Evolutionary conservation across 2,888 invertebrate genomes (phyloP), one percentile per base, ranked within the genome.

Genomic region (Petrolisthes manimaculis): DNA sequence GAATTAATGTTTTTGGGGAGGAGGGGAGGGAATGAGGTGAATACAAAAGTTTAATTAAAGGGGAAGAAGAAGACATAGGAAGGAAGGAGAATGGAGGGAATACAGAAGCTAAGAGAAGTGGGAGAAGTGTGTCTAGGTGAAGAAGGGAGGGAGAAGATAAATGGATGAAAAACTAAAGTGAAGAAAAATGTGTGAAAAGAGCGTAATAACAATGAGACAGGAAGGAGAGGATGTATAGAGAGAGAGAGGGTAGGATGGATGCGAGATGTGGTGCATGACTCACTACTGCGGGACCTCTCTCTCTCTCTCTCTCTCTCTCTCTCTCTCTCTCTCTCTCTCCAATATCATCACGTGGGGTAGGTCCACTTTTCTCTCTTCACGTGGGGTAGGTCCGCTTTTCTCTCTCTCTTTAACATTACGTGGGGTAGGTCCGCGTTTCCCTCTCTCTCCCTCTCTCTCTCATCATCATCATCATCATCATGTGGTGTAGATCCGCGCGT

Each of bases 301-400:
- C 71, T 53, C 74, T 83, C 71, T 71, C 83, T 74, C 74, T 53
- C 71, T 83, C 82, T 83, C 83, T 75, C 75, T 84, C 75, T 82
- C 80, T 81, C 80, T 81, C 80, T 81, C 80, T 79, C 79, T 79
- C 79, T 79, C 75, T 75, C 75, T 78, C 78, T 75, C 78, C 6
- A 37, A 12, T 53, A 12, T 18, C 18, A 37, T 78, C 51, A 51
- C 75, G 18, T 37, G 37, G 37, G 37, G 37, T 37, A 37, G 37
- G 37, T 37, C 37, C 37, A 2, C 37, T 0, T 37, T 37, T 37
- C 37, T 37, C 37, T 37, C 37, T 37, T 37, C 61, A 61, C 18
- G 61, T 61, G 18, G 18, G 61, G 61, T 61, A 61, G 61, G 61
- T 61, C 9, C 9, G 18, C 9, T 1, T 9, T 67, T 21, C 81